Conservation (phyloP, 92 coral and sea anemone genomes). For the Porites rus region DNA sequence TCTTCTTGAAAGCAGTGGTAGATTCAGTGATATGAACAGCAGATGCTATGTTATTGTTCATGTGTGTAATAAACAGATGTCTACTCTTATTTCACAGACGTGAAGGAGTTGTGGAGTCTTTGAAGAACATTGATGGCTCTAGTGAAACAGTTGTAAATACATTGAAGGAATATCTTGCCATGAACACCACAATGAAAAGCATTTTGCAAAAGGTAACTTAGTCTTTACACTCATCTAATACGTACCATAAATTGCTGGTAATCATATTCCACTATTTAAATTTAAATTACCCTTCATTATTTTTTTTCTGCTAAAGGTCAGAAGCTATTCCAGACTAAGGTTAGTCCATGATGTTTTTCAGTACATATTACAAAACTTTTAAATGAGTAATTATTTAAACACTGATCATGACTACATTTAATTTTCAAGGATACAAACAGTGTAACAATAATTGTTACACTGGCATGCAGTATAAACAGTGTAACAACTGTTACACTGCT, state of each 20-base stretch:
- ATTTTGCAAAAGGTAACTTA: constrained; percentile 73
- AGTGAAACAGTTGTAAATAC: constrained; percentile 82
- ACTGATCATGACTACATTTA: no score
- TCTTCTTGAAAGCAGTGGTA: no score
- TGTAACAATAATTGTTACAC: no score
- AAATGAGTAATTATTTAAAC: not conserved
- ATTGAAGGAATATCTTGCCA: constrained; percentile 77
- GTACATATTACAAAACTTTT: no score
- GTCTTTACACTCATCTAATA: no score
- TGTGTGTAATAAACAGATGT: not conserved
- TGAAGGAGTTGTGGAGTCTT: constrained; percentile 92
- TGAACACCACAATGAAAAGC: constrained; percentile 81
- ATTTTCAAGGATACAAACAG: no score
- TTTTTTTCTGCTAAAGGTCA: constrained; percentile 55
- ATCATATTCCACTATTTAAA: not conserved
- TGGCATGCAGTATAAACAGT: no score
- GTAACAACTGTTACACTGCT: no score
- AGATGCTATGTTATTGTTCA: no score
- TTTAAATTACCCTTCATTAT: not conserved
- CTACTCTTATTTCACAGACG: constrained; percentile 60
- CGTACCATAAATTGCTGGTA: not conserved
- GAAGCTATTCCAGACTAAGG: constrained; percentile 75
- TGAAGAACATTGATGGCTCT: constrained; percentile 80
- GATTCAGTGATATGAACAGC: no score
- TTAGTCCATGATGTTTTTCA: constrained; percentile 5